Evolutionary conservation across 2,888 invertebrate species (phyloP).

Genomic region (Crossocerus cetratus): DNA sequence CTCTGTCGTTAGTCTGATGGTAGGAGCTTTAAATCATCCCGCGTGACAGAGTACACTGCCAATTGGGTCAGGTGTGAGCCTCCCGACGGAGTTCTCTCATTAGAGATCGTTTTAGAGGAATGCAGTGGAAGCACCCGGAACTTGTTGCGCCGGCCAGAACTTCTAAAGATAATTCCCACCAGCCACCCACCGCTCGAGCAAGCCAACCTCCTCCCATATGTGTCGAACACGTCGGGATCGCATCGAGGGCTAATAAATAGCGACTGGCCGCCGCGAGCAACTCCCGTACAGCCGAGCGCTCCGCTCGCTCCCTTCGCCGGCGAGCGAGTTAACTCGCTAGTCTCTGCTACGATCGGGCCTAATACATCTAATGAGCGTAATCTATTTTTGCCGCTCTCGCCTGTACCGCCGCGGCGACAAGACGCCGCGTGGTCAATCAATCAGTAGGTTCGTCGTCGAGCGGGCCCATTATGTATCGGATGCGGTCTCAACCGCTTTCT

Average conservation of each 20-base stretch:
- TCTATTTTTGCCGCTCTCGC: slow-evolving; percentile 43
- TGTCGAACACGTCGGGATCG: slow-evolving; percentile 26
- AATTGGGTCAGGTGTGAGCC: slow-evolving; percentile 8
- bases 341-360: slow-evolving; percentile 36
- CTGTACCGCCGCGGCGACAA: slow-evolving; percentile 46
- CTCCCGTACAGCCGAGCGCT: slow-evolving; percentile 3
- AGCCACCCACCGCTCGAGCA: slow-evolving; percentile 36
- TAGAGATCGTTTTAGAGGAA: too few relatives aligned
- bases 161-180: slow-evolving; percentile 31
- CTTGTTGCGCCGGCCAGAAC: too few relatives aligned
- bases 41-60: neutral
- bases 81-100: too few relatives aligned
- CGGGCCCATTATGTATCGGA: slow-evolving; percentile 20
- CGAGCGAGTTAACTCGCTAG: slow-evolving; percentile 37
- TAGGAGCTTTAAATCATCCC: slow-evolving; percentile 7
- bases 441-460: slow-evolving; percentile 39
- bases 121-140: too few relatives aligned
- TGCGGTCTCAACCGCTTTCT: neutral
- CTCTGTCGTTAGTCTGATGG: neutral
- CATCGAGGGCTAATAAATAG: slow-evolving; percentile 47
- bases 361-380: slow-evolving; percentile 55
- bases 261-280: slow-evolving; percentile 6
- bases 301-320: slow-evolving; percentile 14
- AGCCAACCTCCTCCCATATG: slow-evolving; percentile 44
- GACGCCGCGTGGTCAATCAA: slow-evolving; percentile 39